Base-by-base conservation (phyloP, 2,113 vertebrate genomes). In the Tinamus guttatus region DNA sequence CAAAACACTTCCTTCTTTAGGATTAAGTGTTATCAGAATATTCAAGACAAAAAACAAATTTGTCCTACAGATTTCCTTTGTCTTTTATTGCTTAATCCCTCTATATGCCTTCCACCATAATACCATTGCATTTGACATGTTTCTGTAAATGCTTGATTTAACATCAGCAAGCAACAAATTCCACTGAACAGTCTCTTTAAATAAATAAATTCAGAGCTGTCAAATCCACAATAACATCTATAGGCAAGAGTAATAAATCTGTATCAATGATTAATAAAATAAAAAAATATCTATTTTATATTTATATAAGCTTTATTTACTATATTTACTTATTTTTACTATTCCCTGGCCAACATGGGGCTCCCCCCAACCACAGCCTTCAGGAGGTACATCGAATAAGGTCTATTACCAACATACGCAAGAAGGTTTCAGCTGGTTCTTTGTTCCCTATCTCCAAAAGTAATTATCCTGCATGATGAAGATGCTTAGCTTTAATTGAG, bases 1-100 rank as follows among this genome's bases (percentile, higher is more conserved):
- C 90, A 97, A 95, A 96, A 93, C 76, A 88, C 6, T 94, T 80
- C n/a, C 62, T 91, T 93, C 79, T 91, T 85, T 22, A 81, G 76
- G 36, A 90, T 86, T 85, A 96, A 90, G 41, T 83, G 77, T 70
- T 90, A 94, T 86, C 68, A 88, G 62, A 28, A 86, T 93, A 86
- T 71, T 92, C 45, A 86, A 92, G 34, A 88, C 49, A 90, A 17
- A 52, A 90, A 86, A 41, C 36, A 92, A 90, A 96, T 86, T 80
- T 94, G 92, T 70, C 24, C 6, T 74, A 86, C 88, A 94, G 73
- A 93, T 83, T 93, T 93, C 64, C 60, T 91, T 92, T 83, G 56
- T 83, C 63, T 94, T 83, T 77, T 71, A 2, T n/a, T 47, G 34
- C 63, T 70, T 34, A 78, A 47, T 11, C 28, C n/a, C 32, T 16